Conservation (phyloP, 2,113 vertebrate species). For the Desmodus rotundus region DNA sequence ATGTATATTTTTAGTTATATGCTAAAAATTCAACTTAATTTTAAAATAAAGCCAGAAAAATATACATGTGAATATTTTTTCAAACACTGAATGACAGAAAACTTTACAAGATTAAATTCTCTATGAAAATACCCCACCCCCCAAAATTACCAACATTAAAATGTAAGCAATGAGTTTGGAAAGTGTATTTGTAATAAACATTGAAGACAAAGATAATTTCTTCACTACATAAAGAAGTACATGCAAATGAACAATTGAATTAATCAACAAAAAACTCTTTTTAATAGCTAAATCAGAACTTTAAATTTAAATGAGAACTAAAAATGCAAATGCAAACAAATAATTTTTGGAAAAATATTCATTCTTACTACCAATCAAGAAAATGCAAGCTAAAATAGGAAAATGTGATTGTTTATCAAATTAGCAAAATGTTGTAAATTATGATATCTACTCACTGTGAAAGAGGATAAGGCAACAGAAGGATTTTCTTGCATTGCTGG, state of each 20-base stretch:
- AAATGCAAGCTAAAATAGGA: constrained; percentile 46
- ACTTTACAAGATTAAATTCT: not conserved
- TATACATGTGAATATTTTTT: not conserved
- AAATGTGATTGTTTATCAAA: constrained; percentile 38
- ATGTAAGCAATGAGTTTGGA: not conserved
- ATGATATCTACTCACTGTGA: not conserved
- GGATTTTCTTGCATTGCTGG: not conserved
- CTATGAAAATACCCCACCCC: not conserved
- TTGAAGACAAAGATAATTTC: constrained; percentile 20
- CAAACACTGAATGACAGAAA: not conserved
- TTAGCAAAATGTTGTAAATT: constrained; percentile 34
- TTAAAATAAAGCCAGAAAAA: not conserved
- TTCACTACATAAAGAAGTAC: not conserved
- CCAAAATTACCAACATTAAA: not conserved
- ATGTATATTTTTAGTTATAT: not conserved
- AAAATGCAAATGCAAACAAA: constrained; percentile 52
- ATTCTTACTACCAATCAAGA: constrained; percentile 17
- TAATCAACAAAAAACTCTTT: constrained; percentile 54
- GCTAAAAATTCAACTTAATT: not conserved
- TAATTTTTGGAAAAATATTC: constrained; percentile 47
- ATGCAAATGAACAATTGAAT: constrained; percentile 46
- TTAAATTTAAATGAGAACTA: constrained; percentile 9
- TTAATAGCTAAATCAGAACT: constrained; percentile 31
- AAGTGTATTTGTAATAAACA: not conserved
- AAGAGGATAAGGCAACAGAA: not conserved